Evolutionary conservation across 2,113 vertebrate genomes (phyloP).

Genomic region (Leucopsar rothschildi): DNA sequence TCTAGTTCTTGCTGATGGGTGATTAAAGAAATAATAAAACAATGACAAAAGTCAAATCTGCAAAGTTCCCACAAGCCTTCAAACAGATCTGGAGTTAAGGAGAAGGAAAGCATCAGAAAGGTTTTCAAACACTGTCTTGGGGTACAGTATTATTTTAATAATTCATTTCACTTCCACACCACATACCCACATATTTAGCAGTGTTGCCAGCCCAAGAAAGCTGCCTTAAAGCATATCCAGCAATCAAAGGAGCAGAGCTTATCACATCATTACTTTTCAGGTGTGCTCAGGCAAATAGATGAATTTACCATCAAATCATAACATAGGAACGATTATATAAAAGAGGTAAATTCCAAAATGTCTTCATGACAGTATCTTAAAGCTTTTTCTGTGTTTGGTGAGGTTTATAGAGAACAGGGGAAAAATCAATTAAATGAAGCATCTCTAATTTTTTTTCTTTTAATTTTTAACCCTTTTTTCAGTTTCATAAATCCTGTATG

Average conservation of each 20-base stretch:
- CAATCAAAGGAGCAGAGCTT: not conserved
- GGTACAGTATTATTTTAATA: not conserved
- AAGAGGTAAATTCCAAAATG: not conserved
- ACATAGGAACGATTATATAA: not conserved
- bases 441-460: not conserved
- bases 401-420: not conserved
- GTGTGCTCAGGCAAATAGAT: not conserved
- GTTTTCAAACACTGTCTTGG: not conserved
- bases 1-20: conserved; percentile 32
- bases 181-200: not conserved
- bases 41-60: not conserved
- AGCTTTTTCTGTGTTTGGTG: not conserved
- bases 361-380: not conserved
- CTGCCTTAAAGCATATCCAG: not conserved
- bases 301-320: not conserved
- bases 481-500: not conserved
- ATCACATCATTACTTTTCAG: not conserved
- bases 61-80: not conserved
- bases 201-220: not conserved
- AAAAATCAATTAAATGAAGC: not conserved
- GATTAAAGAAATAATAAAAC: conserved; percentile 48
- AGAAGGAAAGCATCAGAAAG: not conserved
- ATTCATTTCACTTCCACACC: not conserved
- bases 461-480: not conserved
- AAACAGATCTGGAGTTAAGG: not conserved